These are phyloP conservation scores for Hirtodrosophila alboralis DNA, from an alignment of 2,888 invertebrate species.

Conservation along the genomic window DNA sequence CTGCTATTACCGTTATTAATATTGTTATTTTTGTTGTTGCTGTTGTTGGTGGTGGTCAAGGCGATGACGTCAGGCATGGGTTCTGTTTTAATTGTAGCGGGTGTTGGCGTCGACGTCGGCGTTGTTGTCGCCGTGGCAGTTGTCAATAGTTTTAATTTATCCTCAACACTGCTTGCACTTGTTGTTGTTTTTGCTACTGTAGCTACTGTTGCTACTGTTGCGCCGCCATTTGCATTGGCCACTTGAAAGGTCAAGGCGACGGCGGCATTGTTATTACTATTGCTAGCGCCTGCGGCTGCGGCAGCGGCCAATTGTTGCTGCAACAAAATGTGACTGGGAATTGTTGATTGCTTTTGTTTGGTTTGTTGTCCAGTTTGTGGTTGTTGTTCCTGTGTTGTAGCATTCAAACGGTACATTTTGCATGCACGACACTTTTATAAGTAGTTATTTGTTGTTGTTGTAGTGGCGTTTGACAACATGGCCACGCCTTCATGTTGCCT, in stretches of 20 bases:
- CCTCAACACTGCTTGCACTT: conserved; percentile 52
- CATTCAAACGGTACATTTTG: conserved; percentile 84
- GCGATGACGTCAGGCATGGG: conserved; percentile 82
- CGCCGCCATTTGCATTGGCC: conserved; percentile 57
- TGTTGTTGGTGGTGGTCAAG: conserved; percentile 52
- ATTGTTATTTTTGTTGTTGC: conserved; percentile 30
- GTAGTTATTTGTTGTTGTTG: conserved; percentile 38
- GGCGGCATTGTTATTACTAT: conserved; percentile 39
- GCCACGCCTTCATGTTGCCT: conserved; percentile 69
- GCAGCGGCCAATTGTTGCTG: conserved; percentile 79
- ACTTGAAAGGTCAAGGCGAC: conserved; percentile 56
- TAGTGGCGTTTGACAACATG: conserved; percentile 62
- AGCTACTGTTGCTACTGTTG: conserved; percentile 17
- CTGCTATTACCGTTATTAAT: no score
- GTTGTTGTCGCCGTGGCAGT: conserved; percentile 46
- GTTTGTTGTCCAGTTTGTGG: conserved; percentile 57
- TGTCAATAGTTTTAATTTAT: conserved; percentile 81
- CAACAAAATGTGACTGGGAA: conserved; percentile 75
- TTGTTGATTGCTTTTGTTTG: conserved; percentile 45
- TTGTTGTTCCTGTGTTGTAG: conserved; percentile 71
- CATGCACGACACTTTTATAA: conserved; percentile 72
- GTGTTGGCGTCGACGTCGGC: conserved; percentile 62
- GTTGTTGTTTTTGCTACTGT: conserved; percentile 7
- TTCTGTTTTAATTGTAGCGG: conserved; percentile 83
- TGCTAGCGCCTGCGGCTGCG: conserved; percentile 55